Conservation (phyloP, 2,113 vertebrate species). For the Pachycephala philippinensis region DNA sequence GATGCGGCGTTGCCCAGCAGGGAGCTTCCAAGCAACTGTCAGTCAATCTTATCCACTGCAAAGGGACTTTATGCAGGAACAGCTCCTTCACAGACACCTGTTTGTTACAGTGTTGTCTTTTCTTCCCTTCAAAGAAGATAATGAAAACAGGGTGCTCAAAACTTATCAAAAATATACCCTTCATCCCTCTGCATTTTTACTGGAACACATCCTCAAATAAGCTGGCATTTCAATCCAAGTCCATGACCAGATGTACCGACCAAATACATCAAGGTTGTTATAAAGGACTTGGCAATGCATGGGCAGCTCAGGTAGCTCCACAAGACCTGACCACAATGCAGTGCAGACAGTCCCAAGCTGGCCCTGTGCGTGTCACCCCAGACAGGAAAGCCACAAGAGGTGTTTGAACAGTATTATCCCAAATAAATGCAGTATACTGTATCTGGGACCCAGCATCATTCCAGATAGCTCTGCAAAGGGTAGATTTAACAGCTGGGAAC, state of each 20-base stretch:
- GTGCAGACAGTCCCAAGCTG: not conserved
- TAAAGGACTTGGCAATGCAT: not conserved
- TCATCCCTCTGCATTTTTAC: not conserved
- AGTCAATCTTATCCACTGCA: conserved; percentile 85
- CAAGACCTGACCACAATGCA: not conserved
- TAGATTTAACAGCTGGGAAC: not conserved
- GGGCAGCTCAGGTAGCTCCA: not conserved
- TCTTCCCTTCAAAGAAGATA: conserved; percentile 50
- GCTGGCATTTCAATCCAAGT: not conserved
- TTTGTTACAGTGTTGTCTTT: conserved; percentile 44
- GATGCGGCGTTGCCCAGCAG: conserved; percentile 82
- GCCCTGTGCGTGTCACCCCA: not conserved
- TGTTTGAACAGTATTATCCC: not conserved
- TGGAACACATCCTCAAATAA: not conserved
- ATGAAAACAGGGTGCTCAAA: not conserved
- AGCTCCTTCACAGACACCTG: conserved; percentile 30
- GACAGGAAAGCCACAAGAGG: not conserved
- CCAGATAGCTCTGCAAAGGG: not conserved
- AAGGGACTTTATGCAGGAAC: conserved; percentile 75
- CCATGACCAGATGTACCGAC: not conserved
- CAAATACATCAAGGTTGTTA: not conserved
- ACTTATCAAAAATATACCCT: not conserved
- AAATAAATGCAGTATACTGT: not conserved
- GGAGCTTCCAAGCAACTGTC: conserved; percentile 85
- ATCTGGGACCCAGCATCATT: not conserved